A percentile compares a stretch with the other conserved stretches of the same genome.
phyloP scores from a whole-genome alignment of 2,113 vertebrate species.

The Tragulus kanchil region DNA sequence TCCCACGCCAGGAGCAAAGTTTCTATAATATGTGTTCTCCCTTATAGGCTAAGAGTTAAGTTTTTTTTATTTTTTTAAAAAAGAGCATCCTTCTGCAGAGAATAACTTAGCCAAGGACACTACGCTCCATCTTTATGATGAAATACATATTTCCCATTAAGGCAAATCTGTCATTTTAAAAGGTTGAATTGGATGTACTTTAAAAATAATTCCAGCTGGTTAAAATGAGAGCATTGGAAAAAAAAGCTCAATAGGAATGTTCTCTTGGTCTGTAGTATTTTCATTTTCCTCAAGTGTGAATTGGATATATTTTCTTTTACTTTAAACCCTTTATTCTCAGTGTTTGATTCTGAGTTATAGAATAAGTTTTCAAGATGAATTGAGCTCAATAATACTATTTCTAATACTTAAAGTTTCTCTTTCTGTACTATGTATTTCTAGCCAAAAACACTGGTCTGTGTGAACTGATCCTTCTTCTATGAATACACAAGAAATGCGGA shows the following conservation, averaged over 20 bases:
- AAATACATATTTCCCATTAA: constrained; percentile 83
- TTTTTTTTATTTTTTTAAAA: background rate
- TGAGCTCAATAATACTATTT: constrained; percentile 60
- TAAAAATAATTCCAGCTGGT: constrained; percentile 85
- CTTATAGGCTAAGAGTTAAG: constrained; percentile 38
- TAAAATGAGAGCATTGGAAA: constrained; percentile 80
- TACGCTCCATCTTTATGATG: constrained; percentile 81
- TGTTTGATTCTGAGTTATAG: constrained; percentile 68
- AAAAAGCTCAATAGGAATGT: constrained; percentile 74
- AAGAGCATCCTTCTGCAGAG: constrained; percentile 77
- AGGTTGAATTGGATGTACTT: constrained; percentile 84
- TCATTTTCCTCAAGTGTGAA: constrained; percentile 81
- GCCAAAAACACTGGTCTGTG: background rate
- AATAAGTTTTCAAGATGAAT: constrained; percentile 74
- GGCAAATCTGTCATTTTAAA: constrained; percentile 85
- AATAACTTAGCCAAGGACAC: constrained; percentile 79
- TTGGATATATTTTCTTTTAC: constrained; percentile 81
- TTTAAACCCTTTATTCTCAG: constrained; percentile 72
- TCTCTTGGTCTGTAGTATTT: constrained; percentile 80
- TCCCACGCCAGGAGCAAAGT: constrained; percentile 57
- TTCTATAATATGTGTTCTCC: constrained; percentile 70
- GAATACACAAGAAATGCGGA: constrained; percentile 51
- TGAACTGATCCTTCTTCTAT: constrained; percentile 29
- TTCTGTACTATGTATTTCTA: constrained; percentile 64
- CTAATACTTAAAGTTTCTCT: constrained; percentile 72